Base-by-base conservation (phyloP, 2,113 vertebrate species). In the Heterotilapia buettikoferi region DNA sequence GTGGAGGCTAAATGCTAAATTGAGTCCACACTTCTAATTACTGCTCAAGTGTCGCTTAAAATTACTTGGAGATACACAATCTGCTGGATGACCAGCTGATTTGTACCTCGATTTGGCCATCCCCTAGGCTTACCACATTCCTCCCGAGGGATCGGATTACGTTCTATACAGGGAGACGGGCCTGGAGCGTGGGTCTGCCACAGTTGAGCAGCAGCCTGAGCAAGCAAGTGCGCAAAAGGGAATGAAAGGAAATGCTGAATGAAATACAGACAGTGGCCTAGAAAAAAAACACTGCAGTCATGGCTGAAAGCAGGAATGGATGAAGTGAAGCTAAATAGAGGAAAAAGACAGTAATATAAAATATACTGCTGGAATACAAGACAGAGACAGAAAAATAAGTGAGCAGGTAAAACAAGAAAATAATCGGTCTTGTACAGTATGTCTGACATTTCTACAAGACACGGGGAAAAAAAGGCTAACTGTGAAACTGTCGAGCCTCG, bases 111-210 rank as follows among this genome's bases (percentile, higher is more conserved):
- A 92, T 96, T 94, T 93, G 91, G 90, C 85, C 59, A 33, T 89
- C 91, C 93, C 85, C 83, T 16, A 88, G 86, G 93, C 92, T 88
- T 24, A 83, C 86, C 91, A 83, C 95, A 94, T 96, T 94, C 93
- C 92, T 90, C 89, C 88, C 16, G 31, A 88, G 88, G 92, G 89
- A 88, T 96, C 93, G 5, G 80, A 89, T 96, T 94, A 94, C 93
- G 45, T 89, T 93, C 94, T 94, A 91, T 95, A 94, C 90, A 93
- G 93, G 94, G 94, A 89, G 86, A 92, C 31, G 7, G 87, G 84
- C 90, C 89, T 57, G 57, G 57, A 71, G 93, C 88, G 45, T 13
- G 26, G 78, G 90, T 52, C 90, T 92, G 90, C 84, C 90, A 92
- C 66, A 80, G 87, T 52, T 82, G 79, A 86, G 84, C 78, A 40